These are phyloP conservation scores for Amiota minor DNA, from an alignment of 2,888 invertebrate species.

Conservation along the genomic window DNA sequence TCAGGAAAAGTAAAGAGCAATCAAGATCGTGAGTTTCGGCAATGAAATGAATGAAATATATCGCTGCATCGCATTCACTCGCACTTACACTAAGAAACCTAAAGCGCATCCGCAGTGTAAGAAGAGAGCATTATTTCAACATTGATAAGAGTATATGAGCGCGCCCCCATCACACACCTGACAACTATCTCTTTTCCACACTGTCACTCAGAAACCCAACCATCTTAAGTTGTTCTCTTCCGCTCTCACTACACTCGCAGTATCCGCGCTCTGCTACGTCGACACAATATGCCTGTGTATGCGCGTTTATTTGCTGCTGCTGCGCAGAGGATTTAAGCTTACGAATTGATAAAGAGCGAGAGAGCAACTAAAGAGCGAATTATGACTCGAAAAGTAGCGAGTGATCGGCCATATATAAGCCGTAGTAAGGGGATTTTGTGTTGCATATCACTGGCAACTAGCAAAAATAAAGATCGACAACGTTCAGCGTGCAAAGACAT, in stretches of 20 bases:
- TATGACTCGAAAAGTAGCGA: too few relatives aligned
- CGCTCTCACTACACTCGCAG: slow-evolving; percentile 43
- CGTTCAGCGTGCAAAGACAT: slow-evolving; percentile 71
- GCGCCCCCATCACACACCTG: slow-evolving; percentile 10
- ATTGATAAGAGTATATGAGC: slow-evolving; percentile 3
- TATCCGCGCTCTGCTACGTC: slow-evolving; percentile 54
- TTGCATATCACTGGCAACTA: too few relatives aligned
- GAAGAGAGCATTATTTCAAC: neutral
- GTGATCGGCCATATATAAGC: too few relatives aligned
- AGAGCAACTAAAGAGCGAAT: too few relatives aligned
- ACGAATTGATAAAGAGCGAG: slow-evolving; percentile 67
- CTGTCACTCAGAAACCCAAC: slow-evolving; percentile 17
- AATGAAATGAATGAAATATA: slow-evolving; percentile 21
- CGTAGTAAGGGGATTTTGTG: too few relatives aligned
- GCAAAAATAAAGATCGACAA: slow-evolving; percentile 73
- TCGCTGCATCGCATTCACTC: slow-evolving; percentile 24
- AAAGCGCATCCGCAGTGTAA: neutral
- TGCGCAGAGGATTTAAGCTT: slow-evolving; percentile 70
- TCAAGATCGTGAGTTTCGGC: neutral
- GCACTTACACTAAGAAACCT: slow-evolving; percentile 37
- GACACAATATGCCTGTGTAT: slow-evolving; percentile 56
- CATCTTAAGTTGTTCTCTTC: slow-evolving; percentile 36
- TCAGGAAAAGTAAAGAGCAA: neutral
- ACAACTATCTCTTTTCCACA: slow-evolving; percentile 28
- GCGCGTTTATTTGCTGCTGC: slow-evolving; percentile 23